Conservation (phyloP, 2,113 vertebrate genomes). For the Phylloscopus whistleri region DNA sequence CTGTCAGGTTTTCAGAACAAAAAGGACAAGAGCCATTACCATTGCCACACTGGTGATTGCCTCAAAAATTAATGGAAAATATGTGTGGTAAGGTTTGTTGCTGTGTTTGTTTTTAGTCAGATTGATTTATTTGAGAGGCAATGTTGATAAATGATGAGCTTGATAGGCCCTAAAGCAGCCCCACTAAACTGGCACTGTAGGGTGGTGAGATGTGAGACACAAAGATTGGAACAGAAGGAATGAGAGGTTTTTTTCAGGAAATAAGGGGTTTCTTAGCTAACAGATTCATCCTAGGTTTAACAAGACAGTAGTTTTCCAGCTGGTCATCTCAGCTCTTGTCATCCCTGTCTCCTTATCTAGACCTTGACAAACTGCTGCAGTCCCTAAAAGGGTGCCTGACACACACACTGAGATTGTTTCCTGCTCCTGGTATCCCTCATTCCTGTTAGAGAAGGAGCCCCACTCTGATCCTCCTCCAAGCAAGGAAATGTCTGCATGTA, state of each 20-base stretch:
- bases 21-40: neutral
- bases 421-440: neutral
- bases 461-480: neutral
- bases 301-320: neutral
- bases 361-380: neutral
- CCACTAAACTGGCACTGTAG: neutral
- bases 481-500: neutral
- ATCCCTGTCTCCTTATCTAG: neutral
- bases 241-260: neutral
- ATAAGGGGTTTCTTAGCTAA: neutral
- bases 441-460: neutral
- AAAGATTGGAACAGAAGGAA: neutral
- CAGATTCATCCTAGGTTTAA: neutral
- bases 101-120: neutral
- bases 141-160: neutral
- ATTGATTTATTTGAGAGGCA: neutral
- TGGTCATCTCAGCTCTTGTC: neutral
- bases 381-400: neutral
- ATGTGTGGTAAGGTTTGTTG: neutral
- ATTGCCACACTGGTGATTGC: neutral
- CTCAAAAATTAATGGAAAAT: neutral
- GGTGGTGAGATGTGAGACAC: neutral
- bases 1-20: neutral
- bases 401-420: rapidly evolving
- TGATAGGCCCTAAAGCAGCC: neutral